A percentile compares a stretch with the other conserved stretches of the same genome.
Conservation (phyloP, 2,113 vertebrate species). For the Actinemys pallida region DNA sequence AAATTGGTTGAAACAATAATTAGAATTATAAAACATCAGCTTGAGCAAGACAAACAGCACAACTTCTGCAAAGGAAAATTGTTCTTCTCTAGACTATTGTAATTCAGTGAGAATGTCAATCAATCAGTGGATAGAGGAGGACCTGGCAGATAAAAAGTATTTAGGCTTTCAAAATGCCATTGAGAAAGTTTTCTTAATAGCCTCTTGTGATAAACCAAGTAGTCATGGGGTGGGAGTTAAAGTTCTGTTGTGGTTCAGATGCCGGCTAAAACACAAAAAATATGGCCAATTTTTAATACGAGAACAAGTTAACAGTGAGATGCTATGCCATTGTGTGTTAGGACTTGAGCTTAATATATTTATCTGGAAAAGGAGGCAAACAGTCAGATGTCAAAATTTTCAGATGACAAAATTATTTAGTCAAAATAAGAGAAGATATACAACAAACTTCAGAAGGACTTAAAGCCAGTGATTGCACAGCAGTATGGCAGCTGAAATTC, state of each 20-base stretch:
- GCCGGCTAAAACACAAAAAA: background rate
- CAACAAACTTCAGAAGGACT: background rate
- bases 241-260: background rate
- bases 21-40: slow-evolving; percentile 7
- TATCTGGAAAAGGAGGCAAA: slow-evolving; percentile 13
- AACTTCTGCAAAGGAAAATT: background rate
- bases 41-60: background rate
- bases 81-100: background rate
- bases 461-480: slow-evolving; percentile 20
- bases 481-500: background rate
- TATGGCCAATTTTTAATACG: background rate
- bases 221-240: slow-evolving; percentile 1
- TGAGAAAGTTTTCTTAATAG: slow-evolving; percentile 42
- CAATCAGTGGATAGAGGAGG: background rate
- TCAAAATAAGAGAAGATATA: background rate
- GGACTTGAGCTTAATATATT: background rate
- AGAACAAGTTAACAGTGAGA: background rate
- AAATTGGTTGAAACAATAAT: slow-evolving; percentile 27
- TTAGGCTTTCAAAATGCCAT: background rate
- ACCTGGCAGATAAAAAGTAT: slow-evolving; percentile 4
- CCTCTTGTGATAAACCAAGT: slow-evolving; percentile 38
- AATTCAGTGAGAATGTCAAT: background rate
- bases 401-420: background rate
- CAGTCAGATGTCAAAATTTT: background rate
- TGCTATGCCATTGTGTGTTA: background rate